A percentile compares a stretch with the other conserved stretches of the same genome.
Evolutionary conservation across 1,140 invertebrate genomes (phyloP).

Genomic region (Potamilus streckersoni): DNA sequence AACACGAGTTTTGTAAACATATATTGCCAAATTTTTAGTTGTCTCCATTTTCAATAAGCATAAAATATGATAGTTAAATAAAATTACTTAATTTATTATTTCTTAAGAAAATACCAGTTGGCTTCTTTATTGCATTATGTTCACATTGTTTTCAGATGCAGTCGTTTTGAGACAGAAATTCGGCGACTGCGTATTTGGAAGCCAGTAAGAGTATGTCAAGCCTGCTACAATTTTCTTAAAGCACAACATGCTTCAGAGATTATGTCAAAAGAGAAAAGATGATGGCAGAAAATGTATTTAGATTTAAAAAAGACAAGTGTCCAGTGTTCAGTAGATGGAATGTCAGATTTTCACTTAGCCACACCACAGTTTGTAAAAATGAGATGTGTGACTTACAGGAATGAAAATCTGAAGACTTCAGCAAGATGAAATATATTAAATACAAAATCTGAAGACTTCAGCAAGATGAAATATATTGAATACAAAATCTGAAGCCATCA

Average conservation of each 20-base stretch:
- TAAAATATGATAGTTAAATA: not conserved
- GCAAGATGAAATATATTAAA: too few species aligned
- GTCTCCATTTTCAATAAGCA: not conserved
- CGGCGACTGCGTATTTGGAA: slow-evolving; percentile 88
- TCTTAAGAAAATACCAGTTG: not conserved
- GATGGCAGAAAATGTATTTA: too few species aligned
- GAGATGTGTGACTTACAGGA: too few species aligned
- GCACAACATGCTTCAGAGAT: slow-evolving; percentile 41
- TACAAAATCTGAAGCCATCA: too few species aligned
- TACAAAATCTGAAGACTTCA: too few species aligned
- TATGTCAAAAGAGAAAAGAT: too few species aligned
- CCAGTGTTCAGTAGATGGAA: too few species aligned
- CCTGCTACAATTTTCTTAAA: slow-evolving; percentile 75
- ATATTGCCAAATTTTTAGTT: not conserved
- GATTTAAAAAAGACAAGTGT: too few species aligned
- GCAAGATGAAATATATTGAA: too few species aligned
- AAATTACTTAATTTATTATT: not conserved
- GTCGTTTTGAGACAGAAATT: slow-evolving; percentile 94
- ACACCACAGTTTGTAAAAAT: too few species aligned
- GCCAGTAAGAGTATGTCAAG: slow-evolving; percentile 90
- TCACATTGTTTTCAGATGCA: slow-evolving; percentile 75
- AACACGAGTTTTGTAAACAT: not conserved
- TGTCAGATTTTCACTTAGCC: too few species aligned
- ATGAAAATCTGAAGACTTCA: too few species aligned
- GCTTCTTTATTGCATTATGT: slow-evolving; percentile 6